Base-by-base conservation (phyloP, 2,888 invertebrate genomes). In the Auanema freiburgensis region DNA sequence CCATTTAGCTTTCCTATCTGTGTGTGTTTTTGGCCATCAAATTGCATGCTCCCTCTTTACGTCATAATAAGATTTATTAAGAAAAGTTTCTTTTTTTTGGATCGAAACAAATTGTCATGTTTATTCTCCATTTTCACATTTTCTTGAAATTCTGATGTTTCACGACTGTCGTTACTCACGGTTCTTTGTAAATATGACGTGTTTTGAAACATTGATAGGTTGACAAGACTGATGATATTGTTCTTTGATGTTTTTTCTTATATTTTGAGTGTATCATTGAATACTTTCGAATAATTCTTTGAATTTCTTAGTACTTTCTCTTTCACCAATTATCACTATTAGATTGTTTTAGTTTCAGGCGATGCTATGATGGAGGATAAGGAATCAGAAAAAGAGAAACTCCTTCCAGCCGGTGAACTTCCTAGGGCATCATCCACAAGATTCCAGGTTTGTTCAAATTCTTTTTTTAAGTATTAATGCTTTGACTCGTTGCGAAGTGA, bases 401-500 rank as follows among this genome's bases (percentile, higher is more conserved):
- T 63, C 11, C 58, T 63, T 6, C 41, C 53, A 12, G 53, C 51
- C 1, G 52, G 21, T 11, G 58, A 58, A 12, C 23, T 62, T n/a
- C 25, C 42, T 12, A 40, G 62, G 5, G 40, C 24, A 16, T 33
- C 53, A 21, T 58, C 58, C 10, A 63, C 57, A 23, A 42, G 63
- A 21, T 63, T 63, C 58, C 63, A 63, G 58, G 63, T 63, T 18
- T 4, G 50, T 42, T 50, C 21, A n/a, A 18, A 52, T n/a, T 5
- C 5, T 52, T 21, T 52, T 6, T 52, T 52, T 16, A 5, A 21
- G 6, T 46, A 46, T 46, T 46, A 10, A 46, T 16, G 16, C 4
- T 46, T 6, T 46, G 10, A 33, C 33, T 33, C 8, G 33, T 33
- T 10, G 16, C 46, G 4, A 16, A 46, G n/a, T n/a, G n/a, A 21